Percentiles rank a stretch among this genome's conserved stretches.
Conservation (phyloP, 2,113 vertebrate species). For the Pseudolaguvia tuberculata region DNA sequence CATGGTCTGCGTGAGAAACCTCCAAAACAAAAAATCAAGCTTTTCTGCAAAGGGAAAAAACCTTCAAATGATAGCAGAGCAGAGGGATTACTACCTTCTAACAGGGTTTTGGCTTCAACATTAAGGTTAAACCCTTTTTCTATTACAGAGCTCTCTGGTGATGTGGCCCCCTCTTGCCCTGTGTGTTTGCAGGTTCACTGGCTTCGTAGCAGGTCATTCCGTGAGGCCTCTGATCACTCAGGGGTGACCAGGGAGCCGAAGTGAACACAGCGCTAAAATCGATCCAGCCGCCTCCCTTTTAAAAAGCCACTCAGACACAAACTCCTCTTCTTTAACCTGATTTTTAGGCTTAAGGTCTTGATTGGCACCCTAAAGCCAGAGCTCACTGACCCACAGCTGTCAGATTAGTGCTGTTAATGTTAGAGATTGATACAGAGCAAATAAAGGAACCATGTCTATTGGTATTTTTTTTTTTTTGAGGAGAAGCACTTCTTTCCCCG, state of each 20-base stretch:
- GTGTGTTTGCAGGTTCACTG: constrained; percentile 74
- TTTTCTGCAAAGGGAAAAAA: constrained; percentile 43
- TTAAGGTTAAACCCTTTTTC: constrained; percentile 79
- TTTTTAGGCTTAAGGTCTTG: constrained; percentile 69
- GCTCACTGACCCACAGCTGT: constrained; percentile 74
- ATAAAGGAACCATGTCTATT: constrained; percentile 71
- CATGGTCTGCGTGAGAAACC: background rate
- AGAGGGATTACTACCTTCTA: constrained; percentile 72
- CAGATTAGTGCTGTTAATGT: constrained; percentile 65
- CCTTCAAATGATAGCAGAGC: constrained; percentile 65
- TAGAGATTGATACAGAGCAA: constrained; percentile 72
- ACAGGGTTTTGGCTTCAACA: constrained; percentile 74
- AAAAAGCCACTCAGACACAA: constrained; percentile 72
- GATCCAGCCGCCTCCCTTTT: constrained; percentile 68
- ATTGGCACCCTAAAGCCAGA: constrained; percentile 66
- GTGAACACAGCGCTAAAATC: constrained; percentile 61
- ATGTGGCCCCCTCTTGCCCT: constrained; percentile 66
- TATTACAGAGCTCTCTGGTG: constrained; percentile 70
- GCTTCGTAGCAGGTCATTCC: constrained; percentile 67
- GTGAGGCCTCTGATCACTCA: constrained; percentile 65
- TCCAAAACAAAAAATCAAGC: constrained; percentile 18
- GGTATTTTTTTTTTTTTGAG: constrained; percentile 67
- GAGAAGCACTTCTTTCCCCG: constrained; percentile 21
- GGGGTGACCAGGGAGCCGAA: constrained; percentile 64
- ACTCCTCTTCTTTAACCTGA: constrained; percentile 65